A percentile compares a stretch with the other conserved stretches of the same genome.
phyloP scores from a whole-genome alignment of 2,113 vertebrate genomes.

The Synodontis membranacea region DNA sequence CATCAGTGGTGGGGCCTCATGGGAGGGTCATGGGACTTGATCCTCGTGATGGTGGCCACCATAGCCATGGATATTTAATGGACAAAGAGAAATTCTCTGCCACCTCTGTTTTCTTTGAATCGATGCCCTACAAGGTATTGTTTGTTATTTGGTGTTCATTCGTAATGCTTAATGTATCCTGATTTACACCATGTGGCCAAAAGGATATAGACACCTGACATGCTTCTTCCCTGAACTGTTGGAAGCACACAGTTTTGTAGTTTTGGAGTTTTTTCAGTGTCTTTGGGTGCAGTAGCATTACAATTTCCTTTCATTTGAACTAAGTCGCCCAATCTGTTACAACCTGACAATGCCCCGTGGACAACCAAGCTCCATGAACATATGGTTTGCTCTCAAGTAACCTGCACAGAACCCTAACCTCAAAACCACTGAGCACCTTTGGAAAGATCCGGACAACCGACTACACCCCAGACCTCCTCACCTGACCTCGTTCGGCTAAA shows the following conservation, averaged over 20 bases:
- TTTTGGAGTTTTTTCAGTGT: no score
- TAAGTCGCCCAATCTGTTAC: not conserved
- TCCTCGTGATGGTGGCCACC: conserved; percentile 90
- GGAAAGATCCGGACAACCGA: not conserved
- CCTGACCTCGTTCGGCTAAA: not conserved
- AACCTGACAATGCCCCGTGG: not conserved
- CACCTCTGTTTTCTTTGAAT: conserved; percentile 95
- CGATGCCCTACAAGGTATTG: conserved; percentile 95
- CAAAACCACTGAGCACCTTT: not conserved
- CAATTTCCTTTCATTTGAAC: not conserved
- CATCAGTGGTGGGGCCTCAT: conserved; percentile 89
- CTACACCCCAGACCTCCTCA: not conserved
- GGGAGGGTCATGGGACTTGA: conserved; percentile 98
- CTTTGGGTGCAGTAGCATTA: not conserved
- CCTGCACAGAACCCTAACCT: not conserved
- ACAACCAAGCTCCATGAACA: not conserved
- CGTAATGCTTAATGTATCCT: not conserved
- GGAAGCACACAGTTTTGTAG: not conserved
- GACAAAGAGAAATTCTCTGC: conserved; percentile 98
- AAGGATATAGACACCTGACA: not conserved
- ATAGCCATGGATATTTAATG: conserved; percentile 97
- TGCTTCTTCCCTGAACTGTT: not conserved
- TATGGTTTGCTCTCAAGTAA: not conserved
- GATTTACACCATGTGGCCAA: not conserved
- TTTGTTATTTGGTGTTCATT: not conserved